Percentiles rank a stretch among this genome's conserved stretches.
phyloP scores from a whole-genome alignment of 2,113 vertebrate species.

The Alligator mississippiensis region DNA sequence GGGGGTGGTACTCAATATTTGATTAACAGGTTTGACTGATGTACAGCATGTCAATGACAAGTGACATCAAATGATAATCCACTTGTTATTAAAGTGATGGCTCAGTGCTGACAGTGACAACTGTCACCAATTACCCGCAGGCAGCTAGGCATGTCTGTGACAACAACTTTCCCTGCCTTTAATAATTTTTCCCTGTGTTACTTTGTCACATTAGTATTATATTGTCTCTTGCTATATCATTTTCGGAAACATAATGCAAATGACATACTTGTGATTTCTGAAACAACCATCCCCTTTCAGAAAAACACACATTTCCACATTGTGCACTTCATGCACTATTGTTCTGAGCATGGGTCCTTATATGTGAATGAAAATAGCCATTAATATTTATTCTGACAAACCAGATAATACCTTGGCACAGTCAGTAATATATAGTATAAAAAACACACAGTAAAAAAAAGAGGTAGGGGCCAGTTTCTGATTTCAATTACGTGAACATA shows the following conservation, averaged over 20 bases:
- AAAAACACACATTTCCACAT: background rate
- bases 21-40: background rate
- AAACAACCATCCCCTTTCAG: background rate
- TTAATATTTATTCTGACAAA: background rate
- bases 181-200: rapidly evolving
- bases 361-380: background rate
- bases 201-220: background rate
- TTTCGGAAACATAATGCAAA: rapidly evolving
- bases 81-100: background rate
- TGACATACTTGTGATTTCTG: rapidly evolving
- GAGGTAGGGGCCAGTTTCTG: rapidly evolving
- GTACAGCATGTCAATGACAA: background rate
- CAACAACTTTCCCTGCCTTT: background rate
- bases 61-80: background rate
- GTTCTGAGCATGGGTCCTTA: rapidly evolving
- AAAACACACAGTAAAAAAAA: background rate
- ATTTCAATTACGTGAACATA: background rate
- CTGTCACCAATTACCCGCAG: background rate
- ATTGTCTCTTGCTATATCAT: rapidly evolving
- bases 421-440: background rate
- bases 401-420: rapidly evolving
- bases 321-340: background rate
- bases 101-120: background rate
- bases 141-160: background rate
- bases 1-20: background rate